phyloP scores from a whole-genome alignment of 92 coral and sea anemone genomes.

The Muricea muricata region DNA sequence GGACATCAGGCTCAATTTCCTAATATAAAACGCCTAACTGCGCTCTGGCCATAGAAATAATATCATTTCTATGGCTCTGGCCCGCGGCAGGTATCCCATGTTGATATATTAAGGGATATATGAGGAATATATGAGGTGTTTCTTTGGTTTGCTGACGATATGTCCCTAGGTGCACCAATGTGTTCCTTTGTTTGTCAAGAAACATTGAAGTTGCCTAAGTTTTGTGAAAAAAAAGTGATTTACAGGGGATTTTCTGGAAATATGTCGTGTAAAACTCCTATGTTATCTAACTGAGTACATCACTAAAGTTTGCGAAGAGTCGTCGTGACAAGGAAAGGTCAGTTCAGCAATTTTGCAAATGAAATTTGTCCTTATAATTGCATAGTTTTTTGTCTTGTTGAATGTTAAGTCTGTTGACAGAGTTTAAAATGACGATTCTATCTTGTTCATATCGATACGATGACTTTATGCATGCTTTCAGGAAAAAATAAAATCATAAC shows the following conservation, averaged over 20 bases:
- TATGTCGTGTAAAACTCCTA: background rate
- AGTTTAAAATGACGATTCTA: background rate
- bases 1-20: no score
- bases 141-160: background rate
- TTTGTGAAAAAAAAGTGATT: background rate
- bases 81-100: no score
- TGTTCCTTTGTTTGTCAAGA: background rate
- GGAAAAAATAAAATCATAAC: background rate
- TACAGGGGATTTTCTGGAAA: background rate
- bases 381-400: no score
- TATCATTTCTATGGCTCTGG: no score
- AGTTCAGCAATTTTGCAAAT: background rate
- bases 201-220: background rate
- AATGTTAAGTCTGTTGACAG: slow-evolving; percentile 16
- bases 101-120: no score
- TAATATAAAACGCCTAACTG: no score
- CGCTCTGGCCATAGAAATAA: no score
- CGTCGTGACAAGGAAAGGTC: background rate
- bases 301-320: background rate
- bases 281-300: background rate
- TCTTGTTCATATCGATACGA: background rate
- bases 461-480: background rate
- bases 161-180: background rate
- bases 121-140: background rate
- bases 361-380: background rate